These are phyloP conservation scores for Acanthopagrus latus DNA, from an alignment of 2,797 vertebrate species.

Conservation along the genomic window DNA sequence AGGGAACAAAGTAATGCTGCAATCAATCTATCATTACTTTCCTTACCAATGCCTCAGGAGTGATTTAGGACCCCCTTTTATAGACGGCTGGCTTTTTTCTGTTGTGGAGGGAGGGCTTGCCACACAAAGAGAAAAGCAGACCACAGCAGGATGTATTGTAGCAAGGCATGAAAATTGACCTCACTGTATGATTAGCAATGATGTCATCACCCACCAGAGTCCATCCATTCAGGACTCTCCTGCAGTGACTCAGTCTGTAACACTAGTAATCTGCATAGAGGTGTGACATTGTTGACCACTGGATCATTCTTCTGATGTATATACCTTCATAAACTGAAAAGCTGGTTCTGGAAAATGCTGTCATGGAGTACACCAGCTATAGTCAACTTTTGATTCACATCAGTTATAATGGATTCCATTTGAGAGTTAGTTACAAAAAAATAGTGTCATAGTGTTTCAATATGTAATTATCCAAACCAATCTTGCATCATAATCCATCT, in stretches of 20 bases:
- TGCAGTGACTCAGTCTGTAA: neutral
- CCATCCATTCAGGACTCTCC: neutral
- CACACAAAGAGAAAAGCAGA: neutral
- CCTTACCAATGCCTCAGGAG: neutral
- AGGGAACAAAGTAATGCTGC: constrained; percentile 1
- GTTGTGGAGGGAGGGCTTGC: neutral
- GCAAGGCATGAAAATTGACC: neutral
- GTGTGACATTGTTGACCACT: neutral
- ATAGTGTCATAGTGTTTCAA: no score
- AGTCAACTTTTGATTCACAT: no score
- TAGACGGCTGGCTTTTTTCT: constrained; percentile 17
- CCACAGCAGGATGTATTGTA: constrained; percentile 5
- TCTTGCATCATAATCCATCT: no score
- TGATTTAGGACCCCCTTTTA: constrained; percentile 30
- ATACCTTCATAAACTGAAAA: neutral
- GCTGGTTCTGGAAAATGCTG: neutral
- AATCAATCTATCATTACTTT: constrained; percentile 40
- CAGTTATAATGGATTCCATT: no score
- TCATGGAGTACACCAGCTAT: no score
- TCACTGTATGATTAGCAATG: neutral
- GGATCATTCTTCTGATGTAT: neutral
- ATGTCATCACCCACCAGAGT: constrained; percentile 6
- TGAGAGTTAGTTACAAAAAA: no score
- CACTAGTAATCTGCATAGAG: no score
- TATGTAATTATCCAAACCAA: no score